Conservation (phyloP, 2,888 invertebrate genomes). For the Apamea sordens region DNA sequence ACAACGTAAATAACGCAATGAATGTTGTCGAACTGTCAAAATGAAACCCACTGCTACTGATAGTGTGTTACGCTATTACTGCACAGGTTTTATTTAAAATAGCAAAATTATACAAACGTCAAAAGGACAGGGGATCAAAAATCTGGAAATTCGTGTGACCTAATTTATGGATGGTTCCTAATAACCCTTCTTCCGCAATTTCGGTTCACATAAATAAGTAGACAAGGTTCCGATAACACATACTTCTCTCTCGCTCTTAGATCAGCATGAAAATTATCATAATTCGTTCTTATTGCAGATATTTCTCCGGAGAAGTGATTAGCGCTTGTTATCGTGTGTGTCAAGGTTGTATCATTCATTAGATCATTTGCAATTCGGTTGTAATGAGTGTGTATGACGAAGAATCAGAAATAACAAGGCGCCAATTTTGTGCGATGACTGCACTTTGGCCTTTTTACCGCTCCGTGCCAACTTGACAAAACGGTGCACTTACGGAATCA, state of each 20-base stretch:
- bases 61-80: no score
- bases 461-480: conserved; percentile 31
- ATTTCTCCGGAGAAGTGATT: conserved; percentile 57
- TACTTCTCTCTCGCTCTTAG: conserved; percentile 25
- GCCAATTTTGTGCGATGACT: conserved; percentile 32
- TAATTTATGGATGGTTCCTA: background rate
- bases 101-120: no score
- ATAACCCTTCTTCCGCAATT: background rate
- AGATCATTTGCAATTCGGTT: conserved; percentile 62
- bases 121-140: background rate
- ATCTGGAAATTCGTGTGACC: background rate
- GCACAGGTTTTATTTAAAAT: background rate
- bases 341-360: conserved; percentile 62
- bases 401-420: conserved; percentile 45
- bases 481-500: conserved; percentile 21
- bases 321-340: conserved; percentile 57
- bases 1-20: no score
- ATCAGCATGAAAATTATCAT: conserved; percentile 41
- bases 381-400: conserved; percentile 52
- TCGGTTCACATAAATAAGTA: background rate
- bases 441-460: conserved; percentile 36
- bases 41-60: no score
- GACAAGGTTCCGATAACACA: background rate
- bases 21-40: no score
- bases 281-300: conserved; percentile 47